A percentile compares a stretch with the other conserved stretches of the same genome.
These are phyloP conservation scores for Tenthredo scrophulariae DNA, from an alignment of 2,888 invertebrate species.

Conservation along the genomic window DNA sequence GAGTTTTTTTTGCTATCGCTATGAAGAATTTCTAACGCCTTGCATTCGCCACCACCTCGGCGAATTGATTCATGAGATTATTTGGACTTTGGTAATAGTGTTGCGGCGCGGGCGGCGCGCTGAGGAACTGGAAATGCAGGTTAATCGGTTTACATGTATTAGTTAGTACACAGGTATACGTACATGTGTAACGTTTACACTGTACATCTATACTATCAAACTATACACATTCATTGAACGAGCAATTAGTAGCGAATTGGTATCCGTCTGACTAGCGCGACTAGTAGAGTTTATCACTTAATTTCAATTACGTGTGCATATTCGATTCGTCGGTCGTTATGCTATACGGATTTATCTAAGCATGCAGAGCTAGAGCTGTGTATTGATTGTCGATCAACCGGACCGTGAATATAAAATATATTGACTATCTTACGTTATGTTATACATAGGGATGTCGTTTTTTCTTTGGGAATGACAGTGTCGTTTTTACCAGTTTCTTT, in stretches of 20 bases:
- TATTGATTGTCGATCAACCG: constrained; percentile 2
- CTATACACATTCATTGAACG: constrained; percentile 6
- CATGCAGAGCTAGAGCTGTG: not conserved
- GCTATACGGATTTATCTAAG: not conserved
- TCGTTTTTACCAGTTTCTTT: constrained; percentile 20
- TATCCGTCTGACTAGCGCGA: constrained; percentile 17
- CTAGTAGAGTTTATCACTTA: constrained; percentile 36
- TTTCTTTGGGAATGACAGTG: constrained; percentile 5
- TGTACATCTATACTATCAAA: not conserved
- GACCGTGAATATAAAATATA: not conserved
- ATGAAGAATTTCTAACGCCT: not conserved
- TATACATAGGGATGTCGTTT: not conserved
- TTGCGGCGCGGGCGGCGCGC: not conserved
- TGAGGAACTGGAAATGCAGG: constrained; percentile 36
- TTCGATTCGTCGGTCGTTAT: not conserved
- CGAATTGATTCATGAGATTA: constrained; percentile 9
- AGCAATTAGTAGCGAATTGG: constrained; percentile 36
- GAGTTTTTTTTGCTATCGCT: not conserved
- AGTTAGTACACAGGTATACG: not conserved
- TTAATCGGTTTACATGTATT: constrained; percentile 1
- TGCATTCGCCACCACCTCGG: not conserved
- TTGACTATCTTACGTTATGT: not conserved
- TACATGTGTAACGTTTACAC: not conserved
- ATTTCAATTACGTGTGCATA: constrained; percentile 30
- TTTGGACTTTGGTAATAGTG: not conserved